These are phyloP conservation scores for Ceratina japonica DNA, from an alignment of 1,140 invertebrate species.

Conservation along the genomic window DNA sequence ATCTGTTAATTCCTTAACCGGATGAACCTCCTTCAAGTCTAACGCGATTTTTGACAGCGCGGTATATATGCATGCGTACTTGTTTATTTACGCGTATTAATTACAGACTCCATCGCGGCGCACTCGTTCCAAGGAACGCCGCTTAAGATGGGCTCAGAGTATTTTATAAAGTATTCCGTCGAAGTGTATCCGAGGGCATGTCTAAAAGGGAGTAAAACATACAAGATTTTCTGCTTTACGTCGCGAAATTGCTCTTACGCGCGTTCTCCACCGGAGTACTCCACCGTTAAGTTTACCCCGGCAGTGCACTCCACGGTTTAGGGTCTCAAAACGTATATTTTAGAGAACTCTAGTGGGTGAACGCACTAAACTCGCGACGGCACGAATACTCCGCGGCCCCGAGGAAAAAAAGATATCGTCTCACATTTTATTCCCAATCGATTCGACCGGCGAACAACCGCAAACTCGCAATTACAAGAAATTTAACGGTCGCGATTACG, in stretches of 20 bases:
- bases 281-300: slow-evolving; percentile 46
- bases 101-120: background rate
- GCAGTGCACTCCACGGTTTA: slow-evolving; percentile 48
- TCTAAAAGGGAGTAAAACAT: slow-evolving; percentile 42
- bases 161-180: slow-evolving; percentile 28
- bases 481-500: too few relatives aligned
- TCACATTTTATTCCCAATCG: background rate
- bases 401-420: background rate
- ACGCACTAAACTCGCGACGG: slow-evolving; percentile 40
- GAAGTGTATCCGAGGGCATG: slow-evolving; percentile 29
- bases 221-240: slow-evolving; percentile 53
- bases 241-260: slow-evolving; percentile 44
- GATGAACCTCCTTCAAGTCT: too few relatives aligned
- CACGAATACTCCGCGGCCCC: background rate
- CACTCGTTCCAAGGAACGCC: slow-evolving; percentile 13
- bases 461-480: background rate
- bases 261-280: slow-evolving; percentile 46
- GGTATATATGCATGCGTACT: too few relatives aligned
- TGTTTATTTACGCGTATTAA: background rate
- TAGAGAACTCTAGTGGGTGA: slow-evolving; percentile 44
- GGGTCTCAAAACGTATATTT: slow-evolving; percentile 51
- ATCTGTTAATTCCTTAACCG: too few relatives aligned
- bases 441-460: too few relatives aligned
- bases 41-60: too few relatives aligned
- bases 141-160: slow-evolving; percentile 9